Evolutionary conservation across 2,888 invertebrate species (phyloP).

Genomic region (Ophion slaviceki): DNA sequence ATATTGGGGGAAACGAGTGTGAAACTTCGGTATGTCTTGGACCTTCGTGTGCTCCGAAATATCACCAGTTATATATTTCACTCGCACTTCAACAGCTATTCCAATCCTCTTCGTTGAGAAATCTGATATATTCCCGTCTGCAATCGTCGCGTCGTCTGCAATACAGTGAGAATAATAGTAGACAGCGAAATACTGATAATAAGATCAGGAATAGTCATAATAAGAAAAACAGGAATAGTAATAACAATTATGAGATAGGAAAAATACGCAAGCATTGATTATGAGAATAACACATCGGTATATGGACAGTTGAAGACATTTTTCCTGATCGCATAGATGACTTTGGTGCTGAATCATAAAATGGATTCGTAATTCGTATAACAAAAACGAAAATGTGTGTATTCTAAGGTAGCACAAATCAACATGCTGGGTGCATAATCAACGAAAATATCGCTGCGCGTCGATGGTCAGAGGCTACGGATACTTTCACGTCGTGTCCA

Average conservation of each 20-base stretch:
- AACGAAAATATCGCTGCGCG: too few relatives aligned
- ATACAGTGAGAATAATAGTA: slow-evolving; percentile 20
- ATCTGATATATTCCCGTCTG: slow-evolving; percentile 42
- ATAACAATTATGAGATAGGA: background rate
- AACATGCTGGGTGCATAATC: too few relatives aligned
- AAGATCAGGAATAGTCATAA: background rate
- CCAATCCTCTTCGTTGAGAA: slow-evolving; percentile 41
- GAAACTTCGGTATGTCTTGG: slow-evolving; percentile 39
- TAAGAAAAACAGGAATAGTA: background rate
- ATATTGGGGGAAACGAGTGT: slow-evolving; percentile 34
- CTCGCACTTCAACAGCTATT: slow-evolving; percentile 18
- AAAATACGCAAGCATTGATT: background rate
- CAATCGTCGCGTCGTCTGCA: background rate
- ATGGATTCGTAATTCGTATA: too few relatives aligned
- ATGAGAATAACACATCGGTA: too few relatives aligned
- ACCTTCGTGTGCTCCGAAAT: slow-evolving; percentile 29
- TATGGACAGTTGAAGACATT: too few relatives aligned
- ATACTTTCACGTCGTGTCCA: too few relatives aligned
- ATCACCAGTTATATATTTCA: slow-evolving; percentile 22
- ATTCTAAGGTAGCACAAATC: too few relatives aligned
- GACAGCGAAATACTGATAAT: background rate
- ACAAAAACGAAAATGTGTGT: too few relatives aligned
- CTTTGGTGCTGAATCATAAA: too few relatives aligned
- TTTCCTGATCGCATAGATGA: too few relatives aligned
- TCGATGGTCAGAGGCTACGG: too few relatives aligned